phyloP scores from a whole-genome alignment of 2,888 invertebrate species.

The Dolichomitus sp. region DNA sequence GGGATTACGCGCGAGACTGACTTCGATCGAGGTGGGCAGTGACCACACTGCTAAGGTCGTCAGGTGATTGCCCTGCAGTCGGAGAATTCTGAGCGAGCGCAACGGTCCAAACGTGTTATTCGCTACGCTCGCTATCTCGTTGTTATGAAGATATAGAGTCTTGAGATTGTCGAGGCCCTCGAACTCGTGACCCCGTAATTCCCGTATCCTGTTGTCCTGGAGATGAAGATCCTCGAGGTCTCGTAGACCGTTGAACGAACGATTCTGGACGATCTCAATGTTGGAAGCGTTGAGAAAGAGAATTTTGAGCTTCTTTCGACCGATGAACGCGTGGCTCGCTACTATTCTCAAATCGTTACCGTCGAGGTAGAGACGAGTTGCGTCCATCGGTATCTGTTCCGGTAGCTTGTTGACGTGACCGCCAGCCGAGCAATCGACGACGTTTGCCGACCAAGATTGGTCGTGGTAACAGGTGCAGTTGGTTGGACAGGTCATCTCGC shows the following conservation, averaged over 20 bases:
- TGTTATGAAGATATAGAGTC: slow-evolving; percentile 92
- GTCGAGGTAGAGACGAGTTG: slow-evolving; percentile 95
- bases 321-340: slow-evolving; percentile 94
- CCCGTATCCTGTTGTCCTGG: slow-evolving; percentile 91
- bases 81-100: slow-evolving; percentile 89
- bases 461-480: slow-evolving; percentile 97
- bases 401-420: slow-evolving; percentile 91
- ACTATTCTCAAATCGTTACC: slow-evolving; percentile 93
- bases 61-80: slow-evolving; percentile 91
- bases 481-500: slow-evolving; percentile 96
- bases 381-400: slow-evolving; percentile 95
- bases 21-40: slow-evolving; percentile 89
- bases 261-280: slow-evolving; percentile 92
- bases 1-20: slow-evolving; percentile 91
- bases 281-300: slow-evolving; percentile 93
- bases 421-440: slow-evolving; percentile 93
- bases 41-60: slow-evolving; percentile 91
- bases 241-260: slow-evolving; percentile 94
- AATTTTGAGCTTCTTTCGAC: slow-evolving; percentile 92
- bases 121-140: slow-evolving; percentile 90
- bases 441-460: slow-evolving; percentile 94
- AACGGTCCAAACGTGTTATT: slow-evolving; percentile 91
- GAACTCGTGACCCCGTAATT: slow-evolving; percentile 93
- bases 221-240: slow-evolving; percentile 92
- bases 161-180: slow-evolving; percentile 91